Conservation (phyloP, 2,888 invertebrate species). For the Nymphalis urticae region DNA sequence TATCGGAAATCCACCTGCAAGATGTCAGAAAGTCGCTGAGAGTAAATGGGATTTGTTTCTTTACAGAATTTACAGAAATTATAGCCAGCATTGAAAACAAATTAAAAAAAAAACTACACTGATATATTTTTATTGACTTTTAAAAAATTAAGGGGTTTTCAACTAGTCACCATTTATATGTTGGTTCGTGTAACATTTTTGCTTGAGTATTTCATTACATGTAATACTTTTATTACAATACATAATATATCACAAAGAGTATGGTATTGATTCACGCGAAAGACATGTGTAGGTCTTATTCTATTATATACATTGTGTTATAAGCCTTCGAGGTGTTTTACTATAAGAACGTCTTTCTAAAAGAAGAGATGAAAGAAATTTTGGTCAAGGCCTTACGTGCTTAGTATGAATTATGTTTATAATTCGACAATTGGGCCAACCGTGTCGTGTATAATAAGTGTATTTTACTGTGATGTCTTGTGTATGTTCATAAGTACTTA, state of each 20-base stretch:
- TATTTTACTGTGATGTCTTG: too few relatives aligned
- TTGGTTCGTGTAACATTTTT: too few relatives aligned
- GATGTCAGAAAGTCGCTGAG: conserved; percentile 38
- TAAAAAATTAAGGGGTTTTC: too few relatives aligned
- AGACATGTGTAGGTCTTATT: conserved; percentile 8
- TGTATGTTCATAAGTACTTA: too few relatives aligned
- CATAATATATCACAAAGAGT: background rate
- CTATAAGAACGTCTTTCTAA: conserved; percentile 10
- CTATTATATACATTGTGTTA: conserved; percentile 16
- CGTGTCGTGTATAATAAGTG: background rate
- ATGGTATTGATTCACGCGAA: conserved; percentile 13
- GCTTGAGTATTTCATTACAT: too few relatives aligned
- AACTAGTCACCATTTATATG: too few relatives aligned
- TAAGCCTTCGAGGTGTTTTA: conserved; percentile 6
- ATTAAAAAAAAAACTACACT: too few relatives aligned
- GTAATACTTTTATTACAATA: too few relatives aligned
- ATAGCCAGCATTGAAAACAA: too few relatives aligned
- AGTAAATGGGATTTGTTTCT: conserved; percentile 1
- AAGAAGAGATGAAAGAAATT: conserved; percentile 20
- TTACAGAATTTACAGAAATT: conserved; percentile 6
- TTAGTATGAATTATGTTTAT: conserved; percentile 12
- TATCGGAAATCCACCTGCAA: conserved; percentile 49
- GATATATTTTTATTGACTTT: too few relatives aligned
- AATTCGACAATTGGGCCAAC: conserved; percentile 10
- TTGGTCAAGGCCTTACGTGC: conserved; percentile 24